Evolutionary conservation across 2,797 vertebrate genomes (phyloP).

Genomic region (Lepilemur ruficaudatus): DNA sequence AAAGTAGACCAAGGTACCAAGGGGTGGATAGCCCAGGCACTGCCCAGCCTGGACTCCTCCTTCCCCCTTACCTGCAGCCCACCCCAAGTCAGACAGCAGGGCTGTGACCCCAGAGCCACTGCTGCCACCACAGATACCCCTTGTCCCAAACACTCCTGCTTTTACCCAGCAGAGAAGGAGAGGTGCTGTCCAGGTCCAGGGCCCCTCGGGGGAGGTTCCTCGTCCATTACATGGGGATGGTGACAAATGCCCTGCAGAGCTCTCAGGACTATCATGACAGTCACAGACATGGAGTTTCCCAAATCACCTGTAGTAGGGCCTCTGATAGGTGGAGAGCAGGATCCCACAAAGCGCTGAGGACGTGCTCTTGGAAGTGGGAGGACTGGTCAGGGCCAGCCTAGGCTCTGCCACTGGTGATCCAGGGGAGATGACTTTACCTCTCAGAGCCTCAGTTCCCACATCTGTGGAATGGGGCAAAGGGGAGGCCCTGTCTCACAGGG

Average conservation of each 20-base stretch:
- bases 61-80: background rate
- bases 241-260: background rate
- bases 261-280: background rate
- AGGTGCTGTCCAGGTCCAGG: background rate
- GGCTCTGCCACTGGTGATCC: background rate
- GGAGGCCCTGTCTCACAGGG: background rate
- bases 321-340: background rate
- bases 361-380: background rate
- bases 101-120: background rate
- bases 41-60: background rate
- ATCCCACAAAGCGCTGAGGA: rapidly evolving
- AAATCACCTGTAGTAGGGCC: too few relatives aligned
- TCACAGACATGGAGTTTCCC: background rate
- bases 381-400: background rate
- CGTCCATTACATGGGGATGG: background rate
- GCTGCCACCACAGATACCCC: background rate
- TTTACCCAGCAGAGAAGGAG: background rate
- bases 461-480: background rate
- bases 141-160: background rate
- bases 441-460: background rate
- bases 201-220: background rate
- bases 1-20: background rate
- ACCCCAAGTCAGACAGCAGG: background rate
- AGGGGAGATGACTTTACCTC: background rate
- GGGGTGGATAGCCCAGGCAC: background rate